Conservation (phyloP, 2,113 vertebrate species). For the Chaetodon auriga region DNA sequence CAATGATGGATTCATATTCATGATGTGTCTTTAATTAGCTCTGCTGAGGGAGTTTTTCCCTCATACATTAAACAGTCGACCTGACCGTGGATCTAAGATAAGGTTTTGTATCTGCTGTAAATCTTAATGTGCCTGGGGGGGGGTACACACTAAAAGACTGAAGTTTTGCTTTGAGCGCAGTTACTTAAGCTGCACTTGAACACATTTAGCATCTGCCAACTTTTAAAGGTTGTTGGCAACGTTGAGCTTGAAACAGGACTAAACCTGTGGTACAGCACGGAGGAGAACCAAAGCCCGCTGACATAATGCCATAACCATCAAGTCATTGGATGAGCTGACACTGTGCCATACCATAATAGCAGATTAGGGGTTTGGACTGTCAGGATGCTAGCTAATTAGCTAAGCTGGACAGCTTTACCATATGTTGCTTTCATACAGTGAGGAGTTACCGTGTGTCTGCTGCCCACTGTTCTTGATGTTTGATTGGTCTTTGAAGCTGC, state of each 20-base stretch:
- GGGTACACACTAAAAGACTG: not conserved
- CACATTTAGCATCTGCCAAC: not conserved
- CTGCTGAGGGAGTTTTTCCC: not conserved
- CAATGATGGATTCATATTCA: conserved; percentile 1
- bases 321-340: not conserved
- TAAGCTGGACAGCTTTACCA: not conserved
- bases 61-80: not conserved
- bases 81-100: not conserved
- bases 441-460: not conserved
- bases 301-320: not conserved
- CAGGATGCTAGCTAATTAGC: not conserved
- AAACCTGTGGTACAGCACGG: not conserved
- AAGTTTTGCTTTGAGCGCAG: conserved; percentile 11
- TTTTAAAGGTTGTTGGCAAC: conserved; percentile 7
- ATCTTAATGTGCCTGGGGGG: not conserved
- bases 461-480: too few species aligned
- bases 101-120: not conserved
- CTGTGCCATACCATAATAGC: conserved; percentile 11
- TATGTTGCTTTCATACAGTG: not conserved
- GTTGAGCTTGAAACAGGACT: conserved; percentile 11
- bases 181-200: not conserved
- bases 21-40: not conserved
- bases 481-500: too few species aligned
- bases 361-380: not conserved
- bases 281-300: not conserved